phyloP scores from a whole-genome alignment of 2,888 invertebrate genomes.

The Elysia crispata region DNA sequence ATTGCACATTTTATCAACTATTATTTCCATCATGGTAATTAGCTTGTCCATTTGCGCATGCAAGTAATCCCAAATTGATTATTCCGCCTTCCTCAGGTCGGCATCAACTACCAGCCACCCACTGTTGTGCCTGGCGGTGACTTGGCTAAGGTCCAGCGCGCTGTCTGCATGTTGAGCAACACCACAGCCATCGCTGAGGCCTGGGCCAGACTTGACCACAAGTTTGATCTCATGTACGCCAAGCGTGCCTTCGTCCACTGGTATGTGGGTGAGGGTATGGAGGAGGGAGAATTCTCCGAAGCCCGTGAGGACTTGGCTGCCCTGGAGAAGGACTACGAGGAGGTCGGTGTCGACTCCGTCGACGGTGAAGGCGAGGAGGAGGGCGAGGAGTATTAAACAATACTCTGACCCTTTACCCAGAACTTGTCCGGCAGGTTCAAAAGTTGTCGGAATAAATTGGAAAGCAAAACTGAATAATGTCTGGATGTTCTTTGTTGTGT shows the following conservation, averaged over 20 bases:
- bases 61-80: too few relatives aligned
- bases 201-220: constrained; percentile 75
- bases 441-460: neutral
- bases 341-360: constrained; percentile 14
- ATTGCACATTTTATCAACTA: too few relatives aligned
- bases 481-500: too few relatives aligned
- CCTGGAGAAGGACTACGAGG: neutral
- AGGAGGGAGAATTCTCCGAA: neutral
- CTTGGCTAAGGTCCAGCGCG: constrained; percentile 81
- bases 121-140: constrained; percentile 78
- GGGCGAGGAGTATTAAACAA: constrained; percentile 3
- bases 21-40: too few relatives aligned
- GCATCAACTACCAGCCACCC: constrained; percentile 52
- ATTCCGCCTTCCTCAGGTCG: constrained; percentile 43
- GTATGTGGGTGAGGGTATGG: constrained; percentile 72
- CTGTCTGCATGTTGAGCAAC: constrained; percentile 78
- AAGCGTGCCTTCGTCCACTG: constrained; percentile 72
- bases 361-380: constrained; percentile 19
- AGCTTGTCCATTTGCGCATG: too few relatives aligned
- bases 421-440: neutral
- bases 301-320: constrained; percentile 4
- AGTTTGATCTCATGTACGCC: constrained; percentile 68
- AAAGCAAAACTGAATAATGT: neutral
- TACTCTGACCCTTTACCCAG: neutral
- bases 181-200: constrained; percentile 79